These are phyloP conservation scores for Mercenaria mercenaria DNA, from an alignment of 1,140 invertebrate genomes.

Conservation along the genomic window DNA sequence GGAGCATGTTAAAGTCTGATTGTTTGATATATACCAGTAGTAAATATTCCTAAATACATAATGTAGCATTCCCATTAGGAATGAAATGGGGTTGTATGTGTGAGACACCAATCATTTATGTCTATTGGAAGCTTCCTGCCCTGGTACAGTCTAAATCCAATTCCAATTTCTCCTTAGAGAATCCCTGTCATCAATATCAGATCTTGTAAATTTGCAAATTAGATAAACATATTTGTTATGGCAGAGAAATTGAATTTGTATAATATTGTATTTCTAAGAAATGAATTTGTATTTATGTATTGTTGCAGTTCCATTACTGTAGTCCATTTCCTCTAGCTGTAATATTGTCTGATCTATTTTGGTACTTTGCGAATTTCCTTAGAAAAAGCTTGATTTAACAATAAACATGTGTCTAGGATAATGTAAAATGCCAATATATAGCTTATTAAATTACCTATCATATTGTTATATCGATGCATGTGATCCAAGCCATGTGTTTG, in stretches of 20 bases:
- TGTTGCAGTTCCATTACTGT: background rate
- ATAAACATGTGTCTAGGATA: background rate
- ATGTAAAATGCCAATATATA: background rate
- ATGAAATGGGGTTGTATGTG: too few species aligned
- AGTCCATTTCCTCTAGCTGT: background rate
- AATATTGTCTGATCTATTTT: background rate
- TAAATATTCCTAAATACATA: too few species aligned
- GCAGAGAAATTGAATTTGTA: background rate
- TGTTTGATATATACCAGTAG: background rate
- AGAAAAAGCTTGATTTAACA: constrained; percentile 19
- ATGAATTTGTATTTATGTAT: background rate
- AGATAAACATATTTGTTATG: background rate
- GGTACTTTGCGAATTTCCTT: background rate
- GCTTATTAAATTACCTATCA: background rate
- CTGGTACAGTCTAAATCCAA: too few species aligned
- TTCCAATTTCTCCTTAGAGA: too few species aligned
- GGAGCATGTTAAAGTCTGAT: background rate
- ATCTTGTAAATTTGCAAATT: background rate
- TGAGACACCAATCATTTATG: too few species aligned
- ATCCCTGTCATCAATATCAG: background rate
- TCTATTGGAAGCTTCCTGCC: too few species aligned
- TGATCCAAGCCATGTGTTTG: constrained; percentile 7
- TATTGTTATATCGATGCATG: too few species aligned
- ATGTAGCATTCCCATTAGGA: too few species aligned
- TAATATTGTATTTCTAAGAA: background rate